phyloP scores from a whole-genome alignment of 2,888 invertebrate genomes.

The Phania funesta region DNA sequence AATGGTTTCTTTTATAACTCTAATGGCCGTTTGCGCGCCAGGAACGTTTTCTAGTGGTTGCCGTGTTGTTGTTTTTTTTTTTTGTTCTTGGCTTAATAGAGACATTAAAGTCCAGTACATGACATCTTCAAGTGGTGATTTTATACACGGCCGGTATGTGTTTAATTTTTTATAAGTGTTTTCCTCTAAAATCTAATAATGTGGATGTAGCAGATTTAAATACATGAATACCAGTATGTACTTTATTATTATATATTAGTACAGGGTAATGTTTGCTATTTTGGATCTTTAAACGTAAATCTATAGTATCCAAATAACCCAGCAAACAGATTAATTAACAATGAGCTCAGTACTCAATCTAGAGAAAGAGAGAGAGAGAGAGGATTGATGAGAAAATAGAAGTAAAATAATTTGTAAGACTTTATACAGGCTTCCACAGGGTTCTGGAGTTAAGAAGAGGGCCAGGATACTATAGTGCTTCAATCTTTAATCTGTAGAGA shows the following conservation, averaged over 20 bases:
- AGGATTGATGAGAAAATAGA: too few species aligned
- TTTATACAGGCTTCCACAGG: too few species aligned
- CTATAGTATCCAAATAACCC: slow-evolving; percentile 18
- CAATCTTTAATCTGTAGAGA: too few species aligned
- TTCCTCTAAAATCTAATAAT: slow-evolving; percentile 38
- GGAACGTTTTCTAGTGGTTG: slow-evolving; percentile 41
- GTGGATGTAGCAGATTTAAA: slow-evolving; percentile 52
- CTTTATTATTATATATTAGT: slow-evolving; percentile 51
- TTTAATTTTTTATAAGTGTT: slow-evolving; percentile 23
- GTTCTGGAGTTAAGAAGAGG: too few species aligned
- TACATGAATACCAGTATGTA: slow-evolving; percentile 50
- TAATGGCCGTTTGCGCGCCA: slow-evolving; percentile 13
- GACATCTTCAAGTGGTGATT: slow-evolving; percentile 56
- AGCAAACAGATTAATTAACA: not conserved
- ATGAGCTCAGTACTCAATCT: not conserved
- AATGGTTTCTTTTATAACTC: slow-evolving; percentile 8
- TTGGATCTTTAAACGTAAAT: not conserved
- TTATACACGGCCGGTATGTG: slow-evolving; percentile 21
- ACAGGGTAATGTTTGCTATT: slow-evolving; percentile 40
- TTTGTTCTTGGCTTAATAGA: slow-evolving; percentile 55
- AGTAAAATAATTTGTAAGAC: too few species aligned
- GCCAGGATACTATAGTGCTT: too few species aligned
- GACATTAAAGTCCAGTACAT: slow-evolving; percentile 62
- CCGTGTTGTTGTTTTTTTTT: not conserved
- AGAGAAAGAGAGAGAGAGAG: too few species aligned